Evolutionary conservation across 2,113 vertebrate species (phyloP), one percentile per base, ranked within the genome.

Genomic region (Xenopus tropicalis): DNA sequence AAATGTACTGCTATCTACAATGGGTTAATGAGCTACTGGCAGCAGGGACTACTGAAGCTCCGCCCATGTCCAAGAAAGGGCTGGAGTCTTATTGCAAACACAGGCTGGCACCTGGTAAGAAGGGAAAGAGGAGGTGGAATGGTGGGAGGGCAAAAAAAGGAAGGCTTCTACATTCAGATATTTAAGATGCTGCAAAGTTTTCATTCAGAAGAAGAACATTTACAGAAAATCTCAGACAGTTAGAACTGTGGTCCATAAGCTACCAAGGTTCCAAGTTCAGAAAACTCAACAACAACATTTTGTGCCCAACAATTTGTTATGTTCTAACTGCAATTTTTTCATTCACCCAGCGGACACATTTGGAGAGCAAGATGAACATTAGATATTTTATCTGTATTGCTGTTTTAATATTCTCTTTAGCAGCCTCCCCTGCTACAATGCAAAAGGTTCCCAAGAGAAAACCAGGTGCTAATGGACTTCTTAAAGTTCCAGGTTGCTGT

Each of bases 101-200:
- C 66, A 62, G 20, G 19, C 73, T 69, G 66, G 73, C 73, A 76
- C 66, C 66, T 76, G 73, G 73, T 37, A 37, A 37, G 29, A 37
- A 6, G 29, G 29, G 14, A 20, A 12, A 24, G 58, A 68, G 73
- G 73, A 69, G 73, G 73, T 61, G 73, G 57, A 20, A 79, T 68
- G 21, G 72, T 81, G 72, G 70, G 59, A 64, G 21, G 61, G 72
- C 78, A 79, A 71, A 19, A 48, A 72, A 80, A 69, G 71, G 70
- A 43, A 68, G 77, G 70, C 72, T 79, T 59, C 69, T 54, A 29
- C 7, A 68, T 12, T 59, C 43, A 43, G 79, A 87, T 96, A 99
- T 95, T 96, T 97, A 98, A 97, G 93, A 92, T 93, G 93, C 88
- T 84, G 82, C 37, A 79, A 84, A 80, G 84, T 65, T 80, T 61